These are phyloP conservation scores for Ctenodactylus gundi DNA, from an alignment of 2,113 vertebrate genomes.

Conservation along the genomic window DNA sequence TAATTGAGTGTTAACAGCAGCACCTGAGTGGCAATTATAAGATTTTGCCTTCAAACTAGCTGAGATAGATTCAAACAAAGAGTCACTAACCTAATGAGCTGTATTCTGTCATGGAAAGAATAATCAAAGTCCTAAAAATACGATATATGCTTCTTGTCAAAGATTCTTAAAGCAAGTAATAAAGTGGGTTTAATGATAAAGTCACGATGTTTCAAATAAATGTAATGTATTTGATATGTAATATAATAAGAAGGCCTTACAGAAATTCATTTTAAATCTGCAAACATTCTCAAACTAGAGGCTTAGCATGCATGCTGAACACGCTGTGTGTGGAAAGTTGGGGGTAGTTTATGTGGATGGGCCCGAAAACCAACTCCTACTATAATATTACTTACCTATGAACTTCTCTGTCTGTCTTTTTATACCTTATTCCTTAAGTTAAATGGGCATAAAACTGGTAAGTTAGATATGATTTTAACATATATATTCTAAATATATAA, in stretches of 20 bases:
- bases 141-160: background rate
- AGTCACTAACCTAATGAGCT: background rate
- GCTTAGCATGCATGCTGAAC: background rate
- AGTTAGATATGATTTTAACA: background rate
- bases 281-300: background rate
- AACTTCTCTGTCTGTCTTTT: background rate
- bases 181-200: background rate
- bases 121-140: slow-evolving; percentile 14
- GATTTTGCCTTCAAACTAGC: background rate
- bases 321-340: accelerated
- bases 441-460: background rate
- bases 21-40: background rate
- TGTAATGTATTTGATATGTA: background rate
- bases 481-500: too few species aligned
- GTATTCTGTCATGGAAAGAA: background rate
- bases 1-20: background rate
- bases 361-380: background rate
- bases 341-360: background rate
- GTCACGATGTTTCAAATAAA: background rate
- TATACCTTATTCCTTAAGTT: background rate
- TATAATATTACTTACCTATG: background rate
- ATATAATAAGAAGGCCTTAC: background rate
- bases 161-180: background rate
- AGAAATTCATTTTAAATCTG: slow-evolving; percentile 19
- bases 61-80: background rate